Evolutionary conservation across 2,888 invertebrate species (phyloP).

Genomic region (Agrypnus murinus): DNA sequence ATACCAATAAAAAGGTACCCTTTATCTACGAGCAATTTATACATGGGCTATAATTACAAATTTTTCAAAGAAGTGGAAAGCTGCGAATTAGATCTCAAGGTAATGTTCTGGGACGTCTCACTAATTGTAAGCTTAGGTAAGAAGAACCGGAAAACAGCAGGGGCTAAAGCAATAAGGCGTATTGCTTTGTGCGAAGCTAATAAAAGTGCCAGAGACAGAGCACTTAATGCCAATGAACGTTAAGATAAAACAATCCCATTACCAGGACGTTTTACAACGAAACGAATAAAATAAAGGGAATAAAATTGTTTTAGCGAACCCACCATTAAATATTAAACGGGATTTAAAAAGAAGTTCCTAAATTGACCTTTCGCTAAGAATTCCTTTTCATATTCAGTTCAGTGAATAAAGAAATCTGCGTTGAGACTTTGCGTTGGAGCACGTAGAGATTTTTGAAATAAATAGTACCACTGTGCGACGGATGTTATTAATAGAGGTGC

Average conservation of each 20-base stretch:
- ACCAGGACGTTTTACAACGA: slow-evolving; percentile 54
- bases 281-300: slow-evolving; percentile 47
- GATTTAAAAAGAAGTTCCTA: too few relatives aligned
- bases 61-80: not conserved
- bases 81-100: slow-evolving; percentile 35
- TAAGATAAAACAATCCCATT: slow-evolving; percentile 71
- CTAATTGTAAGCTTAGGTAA: slow-evolving; percentile 66
- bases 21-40: too few relatives aligned
- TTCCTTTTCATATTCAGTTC: too few relatives aligned
- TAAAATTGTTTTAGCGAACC: slow-evolving; percentile 27
- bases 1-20: too few relatives aligned
- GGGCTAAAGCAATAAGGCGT: slow-evolving; percentile 64
- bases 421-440: too few relatives aligned
- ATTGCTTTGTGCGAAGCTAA: slow-evolving; percentile 65
- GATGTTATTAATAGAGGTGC: too few relatives aligned
- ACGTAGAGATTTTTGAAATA: too few relatives aligned
- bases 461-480: too few relatives aligned
- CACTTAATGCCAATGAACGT: slow-evolving; percentile 70
- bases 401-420: too few relatives aligned
- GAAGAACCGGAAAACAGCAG: slow-evolving; percentile 61
- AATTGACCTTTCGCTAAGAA: too few relatives aligned
- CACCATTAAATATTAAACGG: not conserved
- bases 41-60: not conserved
- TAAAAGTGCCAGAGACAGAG: slow-evolving; percentile 68
- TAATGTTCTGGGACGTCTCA: slow-evolving; percentile 55